Base-by-base conservation (phyloP, 2,113 vertebrate genomes). In the Leptobrachium leishanense region DNA sequence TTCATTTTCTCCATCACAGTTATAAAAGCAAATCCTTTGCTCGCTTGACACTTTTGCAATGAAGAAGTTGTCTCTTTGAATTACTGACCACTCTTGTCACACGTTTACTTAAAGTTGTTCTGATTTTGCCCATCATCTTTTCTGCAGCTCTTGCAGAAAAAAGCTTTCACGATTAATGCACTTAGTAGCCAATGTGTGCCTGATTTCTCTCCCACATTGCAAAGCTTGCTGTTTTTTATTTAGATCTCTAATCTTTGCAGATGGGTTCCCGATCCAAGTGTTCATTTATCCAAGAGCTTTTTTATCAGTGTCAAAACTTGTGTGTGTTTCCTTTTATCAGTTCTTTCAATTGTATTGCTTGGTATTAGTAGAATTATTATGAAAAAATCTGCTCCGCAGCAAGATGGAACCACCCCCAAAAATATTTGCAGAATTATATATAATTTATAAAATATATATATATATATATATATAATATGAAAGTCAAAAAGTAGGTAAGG, bases 211-310 rank as follows among this genome's bases (percentile, higher is more conserved):
- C n/a, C 6, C 68, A 70, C 43, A 44, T 44, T n/a, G 68, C 43
- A 70, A 20, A 3, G 68, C 50, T 70, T 70, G 43, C 43, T 44
- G 43, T 50, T 70, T 68, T 68, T 12, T 68, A 66, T 68, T 68
- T n/a, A 50, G 43, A 46, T 70, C 6, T 20, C 42, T 8, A 62
- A 54, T 54, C 50, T 54, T 1, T 59, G 4, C 55, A 59, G 55
- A 15, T 59, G 55, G 10, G 3, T 13, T 59, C 3, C 6, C 55
- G 4, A 2, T 64, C 2, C 39, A 5, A 8, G 31, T 31, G 62
- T 64, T 39, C 62, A 64, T 64, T 64, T 13, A 64, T 64, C n/a
- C 6, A 10, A 64, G 20, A 8, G 31, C 20, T 64, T 13, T 64
- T 4, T 64, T 39, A 5, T 62, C 59, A 1, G 62, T 5, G 6